Conservation (phyloP, 92 coral and sea anemone genomes). For the Pocillopora meandrina region DNA sequence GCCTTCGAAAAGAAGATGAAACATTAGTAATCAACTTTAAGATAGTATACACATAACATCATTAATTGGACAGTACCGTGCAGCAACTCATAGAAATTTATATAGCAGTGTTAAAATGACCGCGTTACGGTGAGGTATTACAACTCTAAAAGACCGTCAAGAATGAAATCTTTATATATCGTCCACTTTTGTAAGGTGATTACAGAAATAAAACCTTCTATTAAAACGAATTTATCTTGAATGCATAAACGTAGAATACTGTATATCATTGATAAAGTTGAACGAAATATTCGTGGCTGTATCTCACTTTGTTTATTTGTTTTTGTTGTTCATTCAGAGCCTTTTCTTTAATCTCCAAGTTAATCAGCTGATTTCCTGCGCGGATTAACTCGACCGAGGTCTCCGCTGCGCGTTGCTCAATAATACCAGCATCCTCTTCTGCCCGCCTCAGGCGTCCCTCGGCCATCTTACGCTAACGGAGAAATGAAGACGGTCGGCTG, state of each 20-base stretch:
- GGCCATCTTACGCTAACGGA: constrained; percentile 57
- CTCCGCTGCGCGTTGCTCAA: constrained; percentile 76
- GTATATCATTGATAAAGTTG: too few relatives aligned
- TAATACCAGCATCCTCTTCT: constrained; percentile 73
- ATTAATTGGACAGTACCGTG: background rate
- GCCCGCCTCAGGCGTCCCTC: constrained; percentile 67
- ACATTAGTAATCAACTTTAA: background rate
- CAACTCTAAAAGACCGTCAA: too few relatives aligned
- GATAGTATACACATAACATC: background rate
- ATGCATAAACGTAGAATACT: too few relatives aligned
- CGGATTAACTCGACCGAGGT: constrained; percentile 70
- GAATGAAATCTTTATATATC: too few relatives aligned
- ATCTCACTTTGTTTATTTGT: constrained; percentile 61
- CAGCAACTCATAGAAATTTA: too few relatives aligned
- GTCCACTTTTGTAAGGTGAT: too few relatives aligned
- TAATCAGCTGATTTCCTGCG: constrained; percentile 76
- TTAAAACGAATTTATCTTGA: too few relatives aligned
- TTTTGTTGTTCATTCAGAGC: constrained; percentile 45
- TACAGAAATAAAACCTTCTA: too few relatives aligned
- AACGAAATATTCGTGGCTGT: too few relatives aligned
- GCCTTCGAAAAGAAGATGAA: background rate
- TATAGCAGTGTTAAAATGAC: too few relatives aligned
- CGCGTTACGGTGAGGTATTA: too few relatives aligned
- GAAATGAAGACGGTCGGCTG: background rate
- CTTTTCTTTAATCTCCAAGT: constrained; percentile 62